Percentiles rank a stretch among this genome's conserved stretches.
Conservation (phyloP, 2,797 vertebrate genomes). For the Epinephelus coioides region DNA sequence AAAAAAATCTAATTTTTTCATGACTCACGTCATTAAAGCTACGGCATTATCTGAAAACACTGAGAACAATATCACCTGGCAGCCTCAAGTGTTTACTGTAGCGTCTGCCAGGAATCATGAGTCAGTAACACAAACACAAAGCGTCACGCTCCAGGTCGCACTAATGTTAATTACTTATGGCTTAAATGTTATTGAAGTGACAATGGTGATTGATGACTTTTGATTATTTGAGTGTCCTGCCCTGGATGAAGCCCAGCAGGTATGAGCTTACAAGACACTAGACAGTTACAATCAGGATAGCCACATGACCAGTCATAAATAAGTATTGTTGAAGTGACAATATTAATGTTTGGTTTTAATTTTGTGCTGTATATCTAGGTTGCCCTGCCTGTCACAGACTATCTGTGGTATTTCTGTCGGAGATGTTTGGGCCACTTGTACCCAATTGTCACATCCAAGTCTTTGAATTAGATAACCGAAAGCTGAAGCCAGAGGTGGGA, state of each 20-base stretch:
- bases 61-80: conserved; percentile 11
- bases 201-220: too few relatives aligned
- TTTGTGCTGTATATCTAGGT: background rate
- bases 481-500: background rate
- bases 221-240: too few relatives aligned
- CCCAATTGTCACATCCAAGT: background rate
- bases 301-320: too few relatives aligned
- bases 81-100: conserved; percentile 18
- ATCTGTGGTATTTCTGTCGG: background rate
- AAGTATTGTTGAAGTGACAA: background rate
- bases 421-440: background rate
- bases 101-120: background rate
- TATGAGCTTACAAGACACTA: too few relatives aligned
- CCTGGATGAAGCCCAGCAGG: too few relatives aligned
- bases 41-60: background rate
- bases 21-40: background rate
- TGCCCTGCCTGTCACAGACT: background rate
- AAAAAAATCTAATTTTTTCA: background rate
- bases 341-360: conserved; percentile 32
- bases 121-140: conserved; percentile 30
- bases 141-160: conserved; percentile 10
- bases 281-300: too few relatives aligned
- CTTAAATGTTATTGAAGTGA: conserved; percentile 5
- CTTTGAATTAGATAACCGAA: background rate
- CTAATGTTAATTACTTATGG: conserved; percentile 9